phyloP scores from a whole-genome alignment of 2,888 invertebrate genomes.

The Stenotaenia linearis region DNA sequence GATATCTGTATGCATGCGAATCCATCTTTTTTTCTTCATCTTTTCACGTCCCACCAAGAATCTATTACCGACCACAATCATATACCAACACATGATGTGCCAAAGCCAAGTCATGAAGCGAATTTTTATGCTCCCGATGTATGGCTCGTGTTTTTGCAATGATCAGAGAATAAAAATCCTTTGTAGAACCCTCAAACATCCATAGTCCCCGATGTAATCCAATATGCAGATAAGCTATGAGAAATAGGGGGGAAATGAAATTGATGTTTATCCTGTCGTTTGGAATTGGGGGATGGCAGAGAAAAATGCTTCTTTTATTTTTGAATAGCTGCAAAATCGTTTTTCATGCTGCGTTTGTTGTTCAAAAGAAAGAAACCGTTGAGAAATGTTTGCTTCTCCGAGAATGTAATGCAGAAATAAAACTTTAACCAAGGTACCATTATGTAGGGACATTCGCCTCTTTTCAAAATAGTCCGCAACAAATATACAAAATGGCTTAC shows the following conservation, averaged over 20 bases:
- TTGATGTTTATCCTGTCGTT: neutral
- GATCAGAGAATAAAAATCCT: neutral
- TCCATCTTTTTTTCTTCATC: neutral
- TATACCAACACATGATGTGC: neutral
- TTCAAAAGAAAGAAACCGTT: neutral
- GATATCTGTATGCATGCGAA: neutral
- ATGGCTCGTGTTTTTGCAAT: neutral
- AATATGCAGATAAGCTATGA: neutral
- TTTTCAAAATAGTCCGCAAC: neutral
- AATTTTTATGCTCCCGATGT: neutral
- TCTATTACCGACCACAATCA: neutral
- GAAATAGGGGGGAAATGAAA: neutral
- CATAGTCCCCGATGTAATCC: neutral
- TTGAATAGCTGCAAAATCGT: neutral
- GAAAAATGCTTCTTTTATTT: neutral
- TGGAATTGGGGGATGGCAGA: neutral
- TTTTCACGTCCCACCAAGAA: neutral
- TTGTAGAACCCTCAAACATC: neutral
- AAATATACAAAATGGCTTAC: neutral
- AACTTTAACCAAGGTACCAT: conserved; percentile 19
- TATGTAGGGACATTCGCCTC: neutral
- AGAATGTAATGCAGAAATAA: neutral
- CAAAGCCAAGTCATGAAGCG: neutral
- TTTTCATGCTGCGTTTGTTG: conserved; percentile 12
- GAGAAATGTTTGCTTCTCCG: neutral